Conservation (phyloP, 2,888 invertebrate genomes). For the Phyllotreta striolata region DNA sequence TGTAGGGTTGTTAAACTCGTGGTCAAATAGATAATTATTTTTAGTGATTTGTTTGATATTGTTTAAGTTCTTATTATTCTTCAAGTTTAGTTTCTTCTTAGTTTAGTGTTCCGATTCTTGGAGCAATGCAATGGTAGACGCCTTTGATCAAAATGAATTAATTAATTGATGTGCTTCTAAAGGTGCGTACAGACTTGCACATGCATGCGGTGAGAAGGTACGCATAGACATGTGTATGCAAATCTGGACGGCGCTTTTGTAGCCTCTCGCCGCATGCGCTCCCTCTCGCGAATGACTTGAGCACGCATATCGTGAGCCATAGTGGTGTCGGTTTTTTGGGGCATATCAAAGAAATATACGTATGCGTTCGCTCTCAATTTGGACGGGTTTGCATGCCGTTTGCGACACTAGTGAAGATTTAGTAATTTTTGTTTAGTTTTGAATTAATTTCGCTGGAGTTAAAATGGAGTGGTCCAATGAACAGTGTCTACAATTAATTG, state of each 20-base stretch:
- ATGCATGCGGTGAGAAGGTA: constrained; percentile 8
- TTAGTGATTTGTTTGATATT: too few relatives aligned
- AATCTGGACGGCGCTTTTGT: constrained; percentile 2
- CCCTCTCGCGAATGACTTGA: constrained; percentile 15
- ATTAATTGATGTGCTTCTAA: too few relatives aligned
- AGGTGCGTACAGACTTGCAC: constrained; percentile 6
- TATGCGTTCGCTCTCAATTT: constrained; percentile 17
- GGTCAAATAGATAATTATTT: too few relatives aligned
- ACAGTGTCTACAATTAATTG: constrained; percentile 11
- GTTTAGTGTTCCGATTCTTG: too few relatives aligned
- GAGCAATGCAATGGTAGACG: too few relatives aligned
- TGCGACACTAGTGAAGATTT: too few relatives aligned
- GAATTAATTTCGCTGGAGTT: too few relatives aligned
- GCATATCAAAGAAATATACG: constrained; percentile 15
- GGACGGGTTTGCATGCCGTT: background rate
- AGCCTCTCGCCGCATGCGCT: constrained; percentile 15
- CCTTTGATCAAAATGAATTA: too few relatives aligned
- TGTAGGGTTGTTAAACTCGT: too few relatives aligned
- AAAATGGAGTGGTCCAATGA: constrained; percentile 8
- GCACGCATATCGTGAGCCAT: background rate
- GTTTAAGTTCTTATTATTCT: too few relatives aligned
- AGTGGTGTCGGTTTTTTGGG: constrained; percentile 18
- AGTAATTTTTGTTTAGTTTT: too few relatives aligned
- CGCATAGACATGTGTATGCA: background rate
- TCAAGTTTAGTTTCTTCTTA: too few relatives aligned